A percentile compares a stretch with the other conserved stretches of the same genome.
Evolutionary conservation across 2,888 invertebrate genomes (phyloP).

Genomic region (Morpho deidamia): DNA sequence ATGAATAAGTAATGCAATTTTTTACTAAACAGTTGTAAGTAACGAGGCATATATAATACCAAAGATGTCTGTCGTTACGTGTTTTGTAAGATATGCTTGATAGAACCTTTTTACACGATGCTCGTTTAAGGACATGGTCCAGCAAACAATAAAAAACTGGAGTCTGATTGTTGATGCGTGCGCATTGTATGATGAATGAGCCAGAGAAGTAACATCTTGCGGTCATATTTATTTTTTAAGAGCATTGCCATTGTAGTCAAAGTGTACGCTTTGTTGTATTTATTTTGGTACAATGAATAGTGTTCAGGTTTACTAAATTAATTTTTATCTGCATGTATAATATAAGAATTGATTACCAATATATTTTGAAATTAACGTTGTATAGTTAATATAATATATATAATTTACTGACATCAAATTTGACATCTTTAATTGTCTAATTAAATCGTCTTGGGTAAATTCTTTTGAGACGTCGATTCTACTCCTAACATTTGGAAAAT

Average conservation of each 20-base stretch:
- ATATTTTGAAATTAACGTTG: too few species aligned
- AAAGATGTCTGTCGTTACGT: background rate
- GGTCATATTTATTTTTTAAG: conserved; percentile 5
- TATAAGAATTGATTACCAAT: too few species aligned
- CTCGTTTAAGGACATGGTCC: background rate
- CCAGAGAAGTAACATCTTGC: background rate
- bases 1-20: background rate
- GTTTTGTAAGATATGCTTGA: background rate
- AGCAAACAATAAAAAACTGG: conserved; percentile 4
- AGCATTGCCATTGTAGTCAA: conserved; percentile 4
- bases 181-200: conserved; percentile 6
- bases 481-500: too few species aligned
- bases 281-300: background rate
- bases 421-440: too few species aligned
- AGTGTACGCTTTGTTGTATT: conserved; percentile 3
- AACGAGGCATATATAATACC: too few species aligned
- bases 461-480: too few species aligned
- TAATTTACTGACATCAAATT: too few species aligned
- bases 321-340: too few species aligned
- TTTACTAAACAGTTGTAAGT: background rate
- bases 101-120: background rate
- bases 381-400: too few species aligned
- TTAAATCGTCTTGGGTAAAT: too few species aligned
- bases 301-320: background rate
- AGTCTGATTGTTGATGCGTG: conserved; percentile 2